phyloP scores from a whole-genome alignment of 2,113 vertebrate genomes.

The Mormoops blainvillei region DNA sequence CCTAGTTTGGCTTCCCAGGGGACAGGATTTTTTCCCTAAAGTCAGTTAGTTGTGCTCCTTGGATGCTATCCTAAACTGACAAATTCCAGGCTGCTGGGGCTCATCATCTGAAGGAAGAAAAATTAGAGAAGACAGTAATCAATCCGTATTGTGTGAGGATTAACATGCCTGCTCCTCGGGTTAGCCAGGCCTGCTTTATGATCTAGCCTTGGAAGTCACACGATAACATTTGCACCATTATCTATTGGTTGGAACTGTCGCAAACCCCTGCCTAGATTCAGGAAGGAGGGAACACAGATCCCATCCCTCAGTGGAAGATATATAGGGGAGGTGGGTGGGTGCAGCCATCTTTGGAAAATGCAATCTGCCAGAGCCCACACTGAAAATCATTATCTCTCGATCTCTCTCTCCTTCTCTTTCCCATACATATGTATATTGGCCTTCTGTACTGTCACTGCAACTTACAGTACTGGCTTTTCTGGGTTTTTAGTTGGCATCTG shows the following conservation, averaged over 20 bases:
- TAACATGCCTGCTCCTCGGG: slow-evolving; percentile 25
- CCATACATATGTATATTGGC: not conserved
- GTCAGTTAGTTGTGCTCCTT: slow-evolving; percentile 28
- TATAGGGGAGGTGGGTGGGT: no score
- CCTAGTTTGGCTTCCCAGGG: not conserved
- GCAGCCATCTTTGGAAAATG: not conserved
- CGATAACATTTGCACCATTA: not conserved
- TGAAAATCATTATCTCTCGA: not conserved
- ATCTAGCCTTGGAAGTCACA: not conserved
- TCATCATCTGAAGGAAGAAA: slow-evolving; percentile 46
- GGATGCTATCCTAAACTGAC: slow-evolving; percentile 53
- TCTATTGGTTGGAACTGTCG: not conserved
- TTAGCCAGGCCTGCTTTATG: slow-evolving; percentile 4
- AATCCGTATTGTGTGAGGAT: slow-evolving; percentile 5
- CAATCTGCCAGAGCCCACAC: not conserved
- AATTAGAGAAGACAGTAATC: slow-evolving; percentile 48
- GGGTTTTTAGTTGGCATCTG: not conserved
- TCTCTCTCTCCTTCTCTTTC: not conserved
- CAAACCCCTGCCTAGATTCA: not conserved
- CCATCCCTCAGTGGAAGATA: not conserved
- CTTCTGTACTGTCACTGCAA: not conserved
- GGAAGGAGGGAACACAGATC: not conserved
- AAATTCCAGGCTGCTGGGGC: slow-evolving; percentile 31
- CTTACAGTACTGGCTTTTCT: not conserved
- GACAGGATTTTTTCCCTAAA: not conserved